These are phyloP conservation scores for Philhelius pedissequus DNA, from an alignment of 2,888 invertebrate genomes.

Conservation along the genomic window DNA sequence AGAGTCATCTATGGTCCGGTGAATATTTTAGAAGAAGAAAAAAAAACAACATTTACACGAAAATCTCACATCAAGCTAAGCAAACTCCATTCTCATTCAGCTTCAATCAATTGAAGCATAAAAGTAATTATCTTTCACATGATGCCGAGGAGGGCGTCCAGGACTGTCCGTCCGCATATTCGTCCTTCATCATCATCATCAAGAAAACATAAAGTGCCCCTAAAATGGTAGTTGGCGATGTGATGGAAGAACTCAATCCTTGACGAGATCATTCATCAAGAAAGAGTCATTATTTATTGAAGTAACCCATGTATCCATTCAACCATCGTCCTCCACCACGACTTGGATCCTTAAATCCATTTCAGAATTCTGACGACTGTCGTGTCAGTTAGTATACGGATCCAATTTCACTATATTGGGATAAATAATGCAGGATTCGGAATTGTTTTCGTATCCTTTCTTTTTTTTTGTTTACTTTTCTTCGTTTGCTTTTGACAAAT, in stretches of 20 bases:
- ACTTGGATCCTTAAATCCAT: background rate
- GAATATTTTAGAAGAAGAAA: background rate
- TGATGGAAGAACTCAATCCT: constrained; percentile 6
- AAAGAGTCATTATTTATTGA: constrained; percentile 57
- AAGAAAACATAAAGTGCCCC: background rate
- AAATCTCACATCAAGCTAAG: constrained; percentile 22
- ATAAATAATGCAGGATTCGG: constrained; percentile 35
- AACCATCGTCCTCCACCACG: background rate
- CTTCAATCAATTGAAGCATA: constrained; percentile 65
- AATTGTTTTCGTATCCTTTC: background rate
- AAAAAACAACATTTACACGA: constrained; percentile 57
- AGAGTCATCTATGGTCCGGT: constrained; percentile 1
- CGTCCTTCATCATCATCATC: background rate
- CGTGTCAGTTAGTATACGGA: constrained; percentile 29
- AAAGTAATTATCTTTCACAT: constrained; percentile 63
- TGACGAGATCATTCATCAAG: constrained; percentile 49
- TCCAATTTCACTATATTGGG: constrained; percentile 53
- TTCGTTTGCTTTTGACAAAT: constrained; percentile 16
- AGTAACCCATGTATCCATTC: background rate
- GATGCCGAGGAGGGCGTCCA: background rate
- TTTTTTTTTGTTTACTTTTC: background rate
- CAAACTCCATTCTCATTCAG: constrained; percentile 53
- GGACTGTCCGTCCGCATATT: background rate
- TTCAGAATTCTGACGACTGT: constrained; percentile 32
- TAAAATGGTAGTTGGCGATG: background rate